phyloP scores from a whole-genome alignment of 2,888 invertebrate species.

The Spatulosminthurus flaviceps region DNA sequence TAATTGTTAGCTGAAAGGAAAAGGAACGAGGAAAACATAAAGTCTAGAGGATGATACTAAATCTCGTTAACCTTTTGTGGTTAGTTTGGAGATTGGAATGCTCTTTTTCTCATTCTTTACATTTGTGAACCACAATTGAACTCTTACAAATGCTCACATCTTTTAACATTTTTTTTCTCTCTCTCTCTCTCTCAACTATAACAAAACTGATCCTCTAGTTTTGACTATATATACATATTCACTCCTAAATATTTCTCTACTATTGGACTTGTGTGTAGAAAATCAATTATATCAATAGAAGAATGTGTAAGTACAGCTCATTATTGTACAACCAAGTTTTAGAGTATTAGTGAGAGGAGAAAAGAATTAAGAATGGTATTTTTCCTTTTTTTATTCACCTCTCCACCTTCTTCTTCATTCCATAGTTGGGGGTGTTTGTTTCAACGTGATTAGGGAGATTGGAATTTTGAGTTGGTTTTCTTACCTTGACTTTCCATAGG shows the following conservation, averaged over 20 bases:
- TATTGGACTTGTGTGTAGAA: too few relatives aligned
- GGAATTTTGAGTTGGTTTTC: too few relatives aligned
- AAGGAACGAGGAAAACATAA: slow-evolving; percentile 6
- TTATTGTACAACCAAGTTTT: not conserved
- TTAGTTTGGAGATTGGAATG: slow-evolving; percentile 36
- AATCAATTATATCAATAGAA: not conserved
- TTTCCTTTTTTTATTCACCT: slow-evolving; percentile 15
- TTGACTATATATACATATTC: too few relatives aligned
- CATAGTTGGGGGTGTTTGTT: slow-evolving; percentile 11
- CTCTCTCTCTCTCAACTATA: too few relatives aligned
- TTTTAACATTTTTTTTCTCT: slow-evolving; percentile 3
- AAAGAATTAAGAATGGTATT: slow-evolving; percentile 14
- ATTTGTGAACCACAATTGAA: slow-evolving; percentile 28
- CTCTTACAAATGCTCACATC: not conserved
- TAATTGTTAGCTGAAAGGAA: not conserved
- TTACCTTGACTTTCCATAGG: too few relatives aligned
- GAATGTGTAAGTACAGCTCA: not conserved
- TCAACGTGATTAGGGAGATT: not conserved
- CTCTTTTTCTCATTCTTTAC: slow-evolving; percentile 36
- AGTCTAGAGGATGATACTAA: slow-evolving; percentile 39
- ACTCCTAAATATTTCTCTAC: too few relatives aligned
- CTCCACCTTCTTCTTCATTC: not conserved
- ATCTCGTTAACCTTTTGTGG: slow-evolving; percentile 56
- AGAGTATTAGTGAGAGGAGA: too few relatives aligned
- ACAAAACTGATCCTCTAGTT: not conserved